These are phyloP conservation scores for Neogale vison DNA, from an alignment of 2,113 vertebrate species.

Conservation along the genomic window DNA sequence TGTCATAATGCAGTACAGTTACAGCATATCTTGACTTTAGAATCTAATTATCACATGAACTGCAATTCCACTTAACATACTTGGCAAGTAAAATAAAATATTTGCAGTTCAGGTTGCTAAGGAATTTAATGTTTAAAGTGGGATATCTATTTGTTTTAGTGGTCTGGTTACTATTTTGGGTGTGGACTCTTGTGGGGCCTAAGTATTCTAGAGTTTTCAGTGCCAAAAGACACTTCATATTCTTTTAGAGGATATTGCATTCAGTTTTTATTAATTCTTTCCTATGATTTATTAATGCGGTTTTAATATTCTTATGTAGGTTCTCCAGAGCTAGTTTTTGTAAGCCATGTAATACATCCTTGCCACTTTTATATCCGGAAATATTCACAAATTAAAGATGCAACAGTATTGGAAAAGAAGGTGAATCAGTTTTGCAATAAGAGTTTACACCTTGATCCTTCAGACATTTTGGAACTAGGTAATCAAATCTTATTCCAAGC, in stretches of 20 bases:
- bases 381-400: slow-evolving; percentile 84
- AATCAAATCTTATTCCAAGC: slow-evolving; percentile 63
- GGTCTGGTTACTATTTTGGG: neutral
- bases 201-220: slow-evolving; percentile 1
- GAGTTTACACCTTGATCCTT: slow-evolving; percentile 76
- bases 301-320: slow-evolving; percentile 72
- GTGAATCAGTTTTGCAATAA: slow-evolving; percentile 84
- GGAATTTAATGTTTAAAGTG: slow-evolving; percentile 28
- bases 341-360: slow-evolving; percentile 91
- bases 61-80: neutral
- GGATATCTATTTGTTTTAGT: neutral
- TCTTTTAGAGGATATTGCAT: neutral
- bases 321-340: slow-evolving; percentile 87
- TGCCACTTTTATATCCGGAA: slow-evolving; percentile 93
- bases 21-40: neutral
- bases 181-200: neutral
- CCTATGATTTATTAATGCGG: slow-evolving; percentile 21
- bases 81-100: slow-evolving; percentile 30
- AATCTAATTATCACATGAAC: neutral
- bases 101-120: neutral
- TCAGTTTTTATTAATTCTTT: slow-evolving; percentile 45
- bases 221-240: neutral
- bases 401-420: slow-evolving; percentile 83
- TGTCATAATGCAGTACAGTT: neutral
- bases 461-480: slow-evolving; percentile 89